Percentiles rank a stretch among this genome's conserved stretches.
Evolutionary conservation across 2,113 vertebrate genomes (phyloP).

Genomic region (Argyrosomus japonicus): DNA sequence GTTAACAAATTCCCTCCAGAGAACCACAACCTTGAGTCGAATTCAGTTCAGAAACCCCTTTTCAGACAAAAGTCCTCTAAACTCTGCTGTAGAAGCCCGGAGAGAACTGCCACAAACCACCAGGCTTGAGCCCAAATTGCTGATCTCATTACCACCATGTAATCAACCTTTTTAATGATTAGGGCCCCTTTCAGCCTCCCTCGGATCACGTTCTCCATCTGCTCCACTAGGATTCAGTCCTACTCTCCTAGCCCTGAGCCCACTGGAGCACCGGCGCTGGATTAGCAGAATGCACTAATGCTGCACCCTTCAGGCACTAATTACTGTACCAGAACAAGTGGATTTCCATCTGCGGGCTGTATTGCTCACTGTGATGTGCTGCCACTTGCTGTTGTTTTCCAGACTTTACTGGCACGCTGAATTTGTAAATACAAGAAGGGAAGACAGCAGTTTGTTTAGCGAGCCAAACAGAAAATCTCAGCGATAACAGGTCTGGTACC

Average conservation of each 20-base stretch:
- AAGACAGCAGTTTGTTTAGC: slow-evolving; percentile 4
- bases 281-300: slow-evolving; percentile 71
- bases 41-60: slow-evolving; percentile 15
- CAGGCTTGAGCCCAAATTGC: slow-evolving; percentile 66
- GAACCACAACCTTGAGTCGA: slow-evolving; percentile 33
- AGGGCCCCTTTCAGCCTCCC: slow-evolving; percentile 49
- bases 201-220: slow-evolving; percentile 72
- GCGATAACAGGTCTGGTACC: not conserved
- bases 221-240: slow-evolving; percentile 70
- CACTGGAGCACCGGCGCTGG: slow-evolving; percentile 58
- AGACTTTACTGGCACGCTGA: slow-evolving; percentile 37
- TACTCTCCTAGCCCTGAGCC: slow-evolving; percentile 59
- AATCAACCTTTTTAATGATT: slow-evolving; percentile 76
- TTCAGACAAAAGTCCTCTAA: slow-evolving; percentile 42
- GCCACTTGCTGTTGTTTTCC: slow-evolving; percentile 30
- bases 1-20: slow-evolving; percentile 27
- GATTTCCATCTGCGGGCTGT: slow-evolving; percentile 62
- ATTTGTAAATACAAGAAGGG: slow-evolving; percentile 34
- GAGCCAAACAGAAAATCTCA: not conserved
- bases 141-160: slow-evolving; percentile 79
- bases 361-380: slow-evolving; percentile 31
- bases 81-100: slow-evolving; percentile 19
- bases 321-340: slow-evolving; percentile 73
- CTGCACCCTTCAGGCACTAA: slow-evolving; percentile 71
- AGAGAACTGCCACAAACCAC: slow-evolving; percentile 51